These are phyloP conservation scores for Ancistrus triradiatus DNA, from an alignment of 2,113 vertebrate genomes.

Conservation along the genomic window DNA sequence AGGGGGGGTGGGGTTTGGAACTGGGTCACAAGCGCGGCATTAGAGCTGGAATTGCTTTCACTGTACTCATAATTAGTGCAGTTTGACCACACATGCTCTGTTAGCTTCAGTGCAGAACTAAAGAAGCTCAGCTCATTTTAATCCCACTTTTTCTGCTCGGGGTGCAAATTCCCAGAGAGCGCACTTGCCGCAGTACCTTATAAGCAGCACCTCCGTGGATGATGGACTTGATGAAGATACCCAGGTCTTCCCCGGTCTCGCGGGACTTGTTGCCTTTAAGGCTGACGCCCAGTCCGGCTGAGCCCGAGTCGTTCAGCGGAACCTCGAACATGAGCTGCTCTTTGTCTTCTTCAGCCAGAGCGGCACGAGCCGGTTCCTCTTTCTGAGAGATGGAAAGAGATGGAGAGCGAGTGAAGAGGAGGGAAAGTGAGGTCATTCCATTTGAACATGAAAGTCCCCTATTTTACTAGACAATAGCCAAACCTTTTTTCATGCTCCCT, in stretches of 20 bases:
- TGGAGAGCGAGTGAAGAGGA: conserved; percentile 6
- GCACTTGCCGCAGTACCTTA: conserved; percentile 76
- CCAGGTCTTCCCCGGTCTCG: conserved; percentile 88
- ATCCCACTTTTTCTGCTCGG: too few relatives aligned
- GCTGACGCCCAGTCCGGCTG: conserved; percentile 91
- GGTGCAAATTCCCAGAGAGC: too few relatives aligned
- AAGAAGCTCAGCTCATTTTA: too few relatives aligned
- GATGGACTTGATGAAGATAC: conserved; percentile 96
- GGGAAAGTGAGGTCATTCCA: conserved; percentile 42
- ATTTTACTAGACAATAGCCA: conserved; percentile 46
- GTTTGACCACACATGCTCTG: too few relatives aligned
- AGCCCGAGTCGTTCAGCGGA: conserved; percentile 90
- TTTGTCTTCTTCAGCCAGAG: conserved; percentile 72
- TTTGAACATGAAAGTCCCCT: conserved; percentile 42
- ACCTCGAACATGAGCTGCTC: conserved; percentile 93
- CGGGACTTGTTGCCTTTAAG: conserved; percentile 96
- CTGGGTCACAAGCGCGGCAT: too few relatives aligned
- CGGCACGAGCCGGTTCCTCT: conserved; percentile 50
- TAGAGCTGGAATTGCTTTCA: too few relatives aligned
- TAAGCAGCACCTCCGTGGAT: conserved; percentile 93
- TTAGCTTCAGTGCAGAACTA: too few relatives aligned
- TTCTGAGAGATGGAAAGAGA: conserved; percentile 45
- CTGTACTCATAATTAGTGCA: too few relatives aligned
- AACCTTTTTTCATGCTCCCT: conserved; percentile 48
- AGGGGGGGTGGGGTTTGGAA: too few relatives aligned